A percentile compares a stretch with the other conserved stretches of the same genome.
phyloP scores from a whole-genome alignment of 2,888 invertebrate genomes.

The Phalera bucephala region DNA sequence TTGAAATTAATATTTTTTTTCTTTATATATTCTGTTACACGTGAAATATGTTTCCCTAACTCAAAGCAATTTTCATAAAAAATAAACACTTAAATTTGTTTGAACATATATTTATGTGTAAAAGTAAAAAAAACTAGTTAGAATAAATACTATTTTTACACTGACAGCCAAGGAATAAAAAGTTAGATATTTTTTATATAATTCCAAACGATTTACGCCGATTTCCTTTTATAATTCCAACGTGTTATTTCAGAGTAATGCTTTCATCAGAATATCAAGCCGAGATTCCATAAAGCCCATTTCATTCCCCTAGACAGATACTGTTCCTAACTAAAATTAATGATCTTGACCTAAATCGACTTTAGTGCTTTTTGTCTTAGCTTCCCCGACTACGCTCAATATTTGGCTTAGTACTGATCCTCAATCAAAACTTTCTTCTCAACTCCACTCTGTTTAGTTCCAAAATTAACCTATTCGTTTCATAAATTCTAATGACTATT shows the following conservation, averaged over 20 bases:
- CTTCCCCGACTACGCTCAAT: conserved; percentile 12
- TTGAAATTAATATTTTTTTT: no score
- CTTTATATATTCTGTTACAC: no score
- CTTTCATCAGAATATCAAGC: conserved; percentile 2
- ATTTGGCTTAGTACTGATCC: conserved; percentile 11
- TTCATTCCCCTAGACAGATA: conserved; percentile 10
- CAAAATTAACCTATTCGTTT: neutral
- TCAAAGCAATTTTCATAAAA: no score
- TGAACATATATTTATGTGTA: no score
- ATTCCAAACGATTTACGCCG: neutral
- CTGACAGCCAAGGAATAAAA: no score
- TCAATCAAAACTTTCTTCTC: conserved; percentile 5
- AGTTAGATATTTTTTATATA: no score
- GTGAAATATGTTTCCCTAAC: no score
- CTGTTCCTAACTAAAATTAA: conserved; percentile 25
- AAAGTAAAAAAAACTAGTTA: no score
- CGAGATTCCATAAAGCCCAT: conserved; percentile 1
- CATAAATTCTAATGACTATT: conserved; percentile 1
- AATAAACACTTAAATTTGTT: no score
- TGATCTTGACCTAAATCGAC: conserved; percentile 20
- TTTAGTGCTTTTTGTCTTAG: conserved; percentile 17
- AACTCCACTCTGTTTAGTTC: neutral
- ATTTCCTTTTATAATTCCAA: neutral
- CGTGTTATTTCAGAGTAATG: neutral
- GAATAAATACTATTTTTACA: no score